Evolutionary conservation across 2,888 invertebrate genomes (phyloP).

Genomic region (Piscicola geometra): DNA sequence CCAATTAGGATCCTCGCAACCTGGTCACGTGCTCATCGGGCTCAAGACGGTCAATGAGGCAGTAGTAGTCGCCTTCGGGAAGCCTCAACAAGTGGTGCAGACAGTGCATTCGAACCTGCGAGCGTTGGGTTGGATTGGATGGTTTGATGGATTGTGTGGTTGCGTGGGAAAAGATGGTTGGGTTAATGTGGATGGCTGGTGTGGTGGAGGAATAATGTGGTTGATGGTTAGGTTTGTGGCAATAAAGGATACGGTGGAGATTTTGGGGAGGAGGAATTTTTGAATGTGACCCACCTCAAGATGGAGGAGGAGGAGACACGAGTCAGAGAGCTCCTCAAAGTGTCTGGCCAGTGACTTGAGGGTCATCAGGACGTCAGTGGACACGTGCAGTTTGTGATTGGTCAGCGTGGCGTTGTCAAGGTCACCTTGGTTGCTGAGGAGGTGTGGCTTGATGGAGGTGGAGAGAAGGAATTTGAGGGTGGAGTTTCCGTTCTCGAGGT

Average conservation of each 20-base stretch:
- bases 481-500: slow-evolving; percentile 49
- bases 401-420: background rate
- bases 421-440: background rate
- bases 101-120: slow-evolving; percentile 72
- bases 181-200: too few species aligned
- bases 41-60: slow-evolving; percentile 70
- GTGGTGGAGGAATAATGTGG: too few species aligned
- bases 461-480: slow-evolving; percentile 25
- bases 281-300: slow-evolving; percentile 66
- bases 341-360: slow-evolving; percentile 41
- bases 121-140: too few species aligned
- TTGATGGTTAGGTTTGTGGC: too few species aligned
- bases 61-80: slow-evolving; percentile 52
- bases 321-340: slow-evolving; percentile 41
- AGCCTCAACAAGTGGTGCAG: slow-evolving; percentile 79
- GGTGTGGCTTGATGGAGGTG: slow-evolving; percentile 4
- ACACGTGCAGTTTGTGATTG: slow-evolving; percentile 32
- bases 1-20: too few species aligned
- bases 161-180: too few species aligned
- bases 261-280: too few species aligned
- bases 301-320: slow-evolving; percentile 80
- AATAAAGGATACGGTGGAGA: too few species aligned
- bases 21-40: slow-evolving; percentile 72
- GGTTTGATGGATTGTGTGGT: too few species aligned
- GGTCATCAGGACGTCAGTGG: slow-evolving; percentile 41